Percentiles rank a stretch among this genome's conserved stretches.
Conservation (phyloP, 2,797 vertebrate genomes). For the Carcharodon carcharias region DNA sequence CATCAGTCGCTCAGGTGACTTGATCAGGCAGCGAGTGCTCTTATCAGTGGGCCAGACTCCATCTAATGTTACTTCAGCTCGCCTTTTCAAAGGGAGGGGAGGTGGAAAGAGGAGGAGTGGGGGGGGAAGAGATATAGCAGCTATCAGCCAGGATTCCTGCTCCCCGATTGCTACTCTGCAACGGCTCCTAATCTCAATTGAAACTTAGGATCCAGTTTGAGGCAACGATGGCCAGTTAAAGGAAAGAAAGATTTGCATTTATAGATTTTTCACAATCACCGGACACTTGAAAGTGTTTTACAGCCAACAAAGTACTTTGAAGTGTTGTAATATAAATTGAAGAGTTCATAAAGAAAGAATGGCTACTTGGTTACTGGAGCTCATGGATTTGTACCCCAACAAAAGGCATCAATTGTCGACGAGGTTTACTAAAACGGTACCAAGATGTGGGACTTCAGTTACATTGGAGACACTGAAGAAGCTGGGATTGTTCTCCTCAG, state of each 20-base stretch:
- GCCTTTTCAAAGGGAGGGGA: slow-evolving; percentile 51
- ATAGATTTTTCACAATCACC: no score
- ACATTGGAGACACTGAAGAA: background rate
- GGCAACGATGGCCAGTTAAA: no score
- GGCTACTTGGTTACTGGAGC: background rate
- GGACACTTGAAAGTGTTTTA: background rate
- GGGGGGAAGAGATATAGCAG: no score
- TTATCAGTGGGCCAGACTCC: slow-evolving; percentile 95
- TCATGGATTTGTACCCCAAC: background rate
- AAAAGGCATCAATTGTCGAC: background rate
- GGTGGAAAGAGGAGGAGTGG: no score
- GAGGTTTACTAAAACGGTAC: background rate
- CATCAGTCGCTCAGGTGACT: slow-evolving; percentile 74
- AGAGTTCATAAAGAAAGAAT: background rate
- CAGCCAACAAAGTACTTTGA: background rate
- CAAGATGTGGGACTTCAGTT: background rate
- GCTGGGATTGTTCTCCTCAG: background rate
- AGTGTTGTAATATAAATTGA: background rate
- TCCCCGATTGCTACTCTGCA: background rate
- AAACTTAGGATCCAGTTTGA: no score
- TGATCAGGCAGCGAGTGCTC: slow-evolving; percentile 77
- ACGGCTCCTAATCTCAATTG: background rate
- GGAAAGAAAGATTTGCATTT: no score
- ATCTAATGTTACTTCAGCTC: slow-evolving; percentile 86
- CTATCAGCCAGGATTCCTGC: background rate